Percentiles rank a stretch among this genome's conserved stretches.
These are phyloP conservation scores for Scomber japonicus DNA, from an alignment of 2,113 vertebrate species.

Conservation along the genomic window DNA sequence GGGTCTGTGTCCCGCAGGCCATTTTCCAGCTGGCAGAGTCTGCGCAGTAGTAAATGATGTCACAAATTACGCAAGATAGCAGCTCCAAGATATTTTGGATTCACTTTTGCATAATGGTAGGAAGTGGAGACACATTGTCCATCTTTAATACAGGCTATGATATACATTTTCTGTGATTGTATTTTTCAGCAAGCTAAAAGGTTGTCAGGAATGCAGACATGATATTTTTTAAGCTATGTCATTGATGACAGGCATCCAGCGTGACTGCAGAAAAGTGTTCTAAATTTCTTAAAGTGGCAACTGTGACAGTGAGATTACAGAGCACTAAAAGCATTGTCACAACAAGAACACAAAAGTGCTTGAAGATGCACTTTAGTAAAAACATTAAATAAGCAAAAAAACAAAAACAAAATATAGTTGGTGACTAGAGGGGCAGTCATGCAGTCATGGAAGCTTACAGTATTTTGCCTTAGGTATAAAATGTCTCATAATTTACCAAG, in stretches of 20 bases:
- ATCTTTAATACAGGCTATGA: not conserved
- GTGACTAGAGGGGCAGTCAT: not conserved
- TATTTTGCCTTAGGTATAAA: not conserved
- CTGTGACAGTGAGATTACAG: constrained; percentile 61
- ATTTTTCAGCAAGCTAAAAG: constrained; percentile 16
- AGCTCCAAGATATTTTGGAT: too few species aligned
- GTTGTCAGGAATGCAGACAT: constrained; percentile 21
- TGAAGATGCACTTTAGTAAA: constrained; percentile 33
- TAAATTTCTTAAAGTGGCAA: constrained; percentile 58
- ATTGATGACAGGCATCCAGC: constrained; percentile 15
- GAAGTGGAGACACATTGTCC: too few species aligned
- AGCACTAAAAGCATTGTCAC: constrained; percentile 58
- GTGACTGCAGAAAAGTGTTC: constrained; percentile 36
- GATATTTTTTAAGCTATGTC: constrained; percentile 13
- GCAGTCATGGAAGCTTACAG: not conserved
- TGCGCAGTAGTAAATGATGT: too few species aligned
- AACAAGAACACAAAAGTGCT: constrained; percentile 27
- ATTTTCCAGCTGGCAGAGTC: too few species aligned
- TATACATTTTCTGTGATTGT: constrained; percentile 36
- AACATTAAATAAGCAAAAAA: constrained; percentile 21
- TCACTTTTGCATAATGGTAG: too few species aligned
- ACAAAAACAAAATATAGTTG: not conserved
- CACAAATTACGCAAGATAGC: too few species aligned
- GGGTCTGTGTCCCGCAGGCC: too few species aligned
- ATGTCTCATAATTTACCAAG: not conserved